Base-by-base conservation (phyloP, 92 coral and sea anemone genomes). In the Epizoanthus illoricatus region DNA sequence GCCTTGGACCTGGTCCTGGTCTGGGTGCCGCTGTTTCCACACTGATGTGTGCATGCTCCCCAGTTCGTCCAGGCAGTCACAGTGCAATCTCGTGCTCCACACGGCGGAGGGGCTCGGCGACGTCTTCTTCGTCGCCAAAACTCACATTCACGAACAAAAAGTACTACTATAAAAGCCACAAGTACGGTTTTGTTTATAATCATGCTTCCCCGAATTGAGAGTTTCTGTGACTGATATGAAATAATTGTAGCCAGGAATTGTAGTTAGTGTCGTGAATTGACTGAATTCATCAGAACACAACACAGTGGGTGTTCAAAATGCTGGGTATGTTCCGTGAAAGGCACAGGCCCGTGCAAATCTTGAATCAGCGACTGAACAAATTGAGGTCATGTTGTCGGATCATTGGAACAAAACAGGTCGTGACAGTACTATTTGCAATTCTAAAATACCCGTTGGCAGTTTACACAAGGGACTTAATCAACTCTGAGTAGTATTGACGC, bases 51-150 rank as follows among this genome's bases (percentile, higher is more conserved):
- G n/a, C n/a, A n/a, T n/a, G n/a, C n/a, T n/a, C n/a, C n/a, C n/a
- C n/a, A n/a, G 20, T 86, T 71, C 3, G 89, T 23, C 97, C 97
- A 95, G 4, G 69, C 39, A 7, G 88, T 40, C 11, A 89, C 95
- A 5, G 52, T 85, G 54, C 98, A 95, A 73, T 94, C 87, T 1
- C 86, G 69, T 1, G 93, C 68, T 9, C 52, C 21, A 43, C 92
- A 86, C 12, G 90, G 89, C 3, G 94, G 94, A 4, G 94, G 92
- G 7, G 90, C 33, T 28, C 90, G 80, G 28, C 88, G 58, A 3
- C 94, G 78, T 7, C 95, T 69, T 45, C 94, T 74, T 2, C 97
- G 65, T 16, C 92, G 65, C 28, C 74, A 69, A 65, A 80, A 49
- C 52, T 83, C 72, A 5, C 84, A 41, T 33, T 83, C 72, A 7